A percentile compares a stretch with the other conserved stretches of the same genome.
Evolutionary conservation across 2,113 vertebrate species (phyloP).

Genomic region (Rhipidura dahli): DNA sequence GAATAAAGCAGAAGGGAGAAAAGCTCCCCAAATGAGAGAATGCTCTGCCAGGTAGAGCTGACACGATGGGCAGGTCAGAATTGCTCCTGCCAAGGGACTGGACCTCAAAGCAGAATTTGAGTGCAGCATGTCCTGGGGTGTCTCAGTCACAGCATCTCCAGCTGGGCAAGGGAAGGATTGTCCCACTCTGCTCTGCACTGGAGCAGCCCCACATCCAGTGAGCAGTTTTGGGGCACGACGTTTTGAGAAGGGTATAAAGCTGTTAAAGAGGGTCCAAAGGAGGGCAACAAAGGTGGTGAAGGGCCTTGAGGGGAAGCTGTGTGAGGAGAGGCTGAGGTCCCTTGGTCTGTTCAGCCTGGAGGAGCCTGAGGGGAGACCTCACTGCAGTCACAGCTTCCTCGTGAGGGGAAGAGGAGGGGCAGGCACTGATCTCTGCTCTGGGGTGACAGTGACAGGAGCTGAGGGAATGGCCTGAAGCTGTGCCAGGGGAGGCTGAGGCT

Average conservation of each 20-base stretch:
- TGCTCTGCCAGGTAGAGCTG: not conserved
- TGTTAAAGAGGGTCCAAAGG: not conserved
- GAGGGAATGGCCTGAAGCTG: not conserved
- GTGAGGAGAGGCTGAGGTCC: rapidly evolving
- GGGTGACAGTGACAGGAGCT: not conserved
- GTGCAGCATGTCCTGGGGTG: rapidly evolving
- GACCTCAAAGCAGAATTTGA: not conserved
- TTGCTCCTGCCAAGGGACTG: not conserved
- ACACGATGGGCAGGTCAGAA: too few relatives aligned
- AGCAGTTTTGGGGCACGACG: too few relatives aligned
- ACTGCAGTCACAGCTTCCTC: rapidly evolving
- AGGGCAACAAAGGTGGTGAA: not conserved
- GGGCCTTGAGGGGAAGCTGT: rapidly evolving
- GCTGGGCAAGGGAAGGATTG: not conserved
- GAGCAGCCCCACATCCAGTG: rapidly evolving
- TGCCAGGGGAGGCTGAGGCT: rapidly evolving
- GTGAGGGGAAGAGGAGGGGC: not conserved
- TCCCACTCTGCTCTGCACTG: not conserved
- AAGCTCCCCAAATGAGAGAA: rapidly evolving
- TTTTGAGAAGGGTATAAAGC: rapidly evolving
- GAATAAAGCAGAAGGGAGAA: not conserved
- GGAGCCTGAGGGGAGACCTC: not conserved
- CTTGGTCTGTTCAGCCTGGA: not conserved
- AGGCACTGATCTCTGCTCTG: not conserved
- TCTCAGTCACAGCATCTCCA: not conserved